Evolutionary conservation across 2,888 invertebrate species (phyloP), one percentile per base, ranked within the genome.

Genomic region (Syrphus vitripennis): DNA sequence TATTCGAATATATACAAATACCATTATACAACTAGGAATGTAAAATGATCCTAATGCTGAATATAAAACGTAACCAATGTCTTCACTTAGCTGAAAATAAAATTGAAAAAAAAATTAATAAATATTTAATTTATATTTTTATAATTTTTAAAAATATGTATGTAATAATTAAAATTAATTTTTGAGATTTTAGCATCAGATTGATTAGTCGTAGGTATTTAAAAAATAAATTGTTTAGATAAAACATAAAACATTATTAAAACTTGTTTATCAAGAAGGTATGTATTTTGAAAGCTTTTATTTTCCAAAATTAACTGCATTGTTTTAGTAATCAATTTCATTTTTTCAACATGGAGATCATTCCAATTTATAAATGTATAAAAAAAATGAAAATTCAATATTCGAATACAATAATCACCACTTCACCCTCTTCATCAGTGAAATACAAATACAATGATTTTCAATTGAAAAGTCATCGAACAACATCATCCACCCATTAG

Each of bases 21-120:
- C 98, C 99, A 99, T 99, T 92, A 99, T 98, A 93, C 98, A 97
- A 91, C 98, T 98, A 87, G 99, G 99, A 92, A 99, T 98, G 95
- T 98, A 99, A 95, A 99, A 99, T 90, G 99, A 99, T 89, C 99
- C 99, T 90, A 98, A 95, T 21, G 99, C 98, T 21, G 99, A 99
- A 93, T 99, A 99, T 82, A 99, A 94, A 91, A 99, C 99, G 94
- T 99, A 99, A 88, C 99, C 98, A 90, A 98, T 95, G 93, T 99
- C 98, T 91, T 97, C 97, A 90, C 98, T 98, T 92, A 98, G 94
- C 97, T 98, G 95, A 69, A 95, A 94, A 88, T 88, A 87, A 29
- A 69, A n/a, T n/a, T 57, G 53, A 37, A 75, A 57, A 57, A 78
- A 61, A 74, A 34, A 21, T 26, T 4, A 55, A 70, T 67, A 76